Base-by-base conservation (phyloP, 2,113 vertebrate genomes). In the Embiotoca jacksoni region DNA sequence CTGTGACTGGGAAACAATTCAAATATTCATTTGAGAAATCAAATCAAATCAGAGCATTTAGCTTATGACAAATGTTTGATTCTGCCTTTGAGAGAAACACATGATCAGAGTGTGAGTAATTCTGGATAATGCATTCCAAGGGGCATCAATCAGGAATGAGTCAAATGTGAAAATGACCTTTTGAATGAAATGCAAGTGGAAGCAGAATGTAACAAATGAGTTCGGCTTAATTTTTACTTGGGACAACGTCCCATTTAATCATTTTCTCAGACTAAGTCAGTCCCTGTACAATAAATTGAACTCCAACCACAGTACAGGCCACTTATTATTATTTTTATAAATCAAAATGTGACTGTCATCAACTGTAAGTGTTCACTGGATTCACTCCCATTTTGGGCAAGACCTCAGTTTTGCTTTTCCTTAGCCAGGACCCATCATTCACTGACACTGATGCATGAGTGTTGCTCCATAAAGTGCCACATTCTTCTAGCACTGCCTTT, bases 371-470 rank as follows among this genome's bases (percentile, higher is more conserved):
- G 8, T 49, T 57, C 15, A 57, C 6, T 56, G 14, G 6, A 64
- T 60, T 60, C 13, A 37, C 53, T 64, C 3, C 30, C 2, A 60
- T 65, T 69, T 60, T 8, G 53, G 41, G 32, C 35, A 59, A 60
- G 78, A 68, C 6, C 16, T 72, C 30, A 30, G 33, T 63, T 82
- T 47, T 53, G 7, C 33, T 52, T 74, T 37, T 30, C 5, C 16
- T 58, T 41, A 11, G 33, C 44, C 15, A 5, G 6, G 15, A 54
- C 16, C 37, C 55, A 75, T 72, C 54, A 56, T 35, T 71, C 66
- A 68, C 6, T 10, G 60, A 73, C 58, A 46, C 30, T 70, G 76
- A 86, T 66, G 50, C 49, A 82, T 57, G 57, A 64, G 31, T 13
- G 23, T 49, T 49, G 58, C 44, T 31, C 15, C 14, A n/a, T 32